Conservation (phyloP, 2,113 vertebrate species). For the Rhodinocichla rosea region DNA sequence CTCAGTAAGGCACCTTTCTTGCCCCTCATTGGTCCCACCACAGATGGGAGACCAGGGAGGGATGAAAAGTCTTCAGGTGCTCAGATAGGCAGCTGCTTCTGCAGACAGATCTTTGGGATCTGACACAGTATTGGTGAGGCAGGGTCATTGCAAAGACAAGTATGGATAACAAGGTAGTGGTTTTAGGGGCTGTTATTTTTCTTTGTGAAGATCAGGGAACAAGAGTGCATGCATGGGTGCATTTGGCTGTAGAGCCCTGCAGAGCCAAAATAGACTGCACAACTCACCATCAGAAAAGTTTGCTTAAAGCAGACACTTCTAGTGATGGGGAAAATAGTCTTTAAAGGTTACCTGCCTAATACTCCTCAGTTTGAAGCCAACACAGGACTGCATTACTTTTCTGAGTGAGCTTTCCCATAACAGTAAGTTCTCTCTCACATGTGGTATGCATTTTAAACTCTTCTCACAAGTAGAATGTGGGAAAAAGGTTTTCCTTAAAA, state of each 20-base stretch:
- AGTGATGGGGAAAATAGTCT: not conserved
- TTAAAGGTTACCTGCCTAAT: not conserved
- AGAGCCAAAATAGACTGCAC: not conserved
- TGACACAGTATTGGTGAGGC: not conserved
- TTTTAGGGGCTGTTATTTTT: not conserved
- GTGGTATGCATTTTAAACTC: not conserved
- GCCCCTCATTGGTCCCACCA: not conserved
- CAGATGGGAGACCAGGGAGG: not conserved
- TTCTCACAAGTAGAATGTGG: not conserved
- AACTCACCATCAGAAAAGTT: not conserved
- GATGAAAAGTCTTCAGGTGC: not conserved
- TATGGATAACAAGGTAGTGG: not conserved
- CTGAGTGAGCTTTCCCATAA: not conserved
- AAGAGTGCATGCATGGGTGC: not conserved
- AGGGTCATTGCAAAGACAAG: not conserved
- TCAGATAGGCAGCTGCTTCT: not conserved
- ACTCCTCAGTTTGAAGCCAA: not conserved
- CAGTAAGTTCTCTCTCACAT: not conserved
- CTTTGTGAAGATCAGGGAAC: not conserved
- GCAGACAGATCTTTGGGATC: not conserved
- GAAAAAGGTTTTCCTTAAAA: not conserved
- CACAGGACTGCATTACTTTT: not conserved
- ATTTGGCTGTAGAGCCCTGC: not conserved
- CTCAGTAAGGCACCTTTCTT: not conserved
- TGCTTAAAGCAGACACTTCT: not conserved